Evolutionary conservation across 2,113 vertebrate genomes (phyloP).

Genomic region (Ammodytes dubius): DNA sequence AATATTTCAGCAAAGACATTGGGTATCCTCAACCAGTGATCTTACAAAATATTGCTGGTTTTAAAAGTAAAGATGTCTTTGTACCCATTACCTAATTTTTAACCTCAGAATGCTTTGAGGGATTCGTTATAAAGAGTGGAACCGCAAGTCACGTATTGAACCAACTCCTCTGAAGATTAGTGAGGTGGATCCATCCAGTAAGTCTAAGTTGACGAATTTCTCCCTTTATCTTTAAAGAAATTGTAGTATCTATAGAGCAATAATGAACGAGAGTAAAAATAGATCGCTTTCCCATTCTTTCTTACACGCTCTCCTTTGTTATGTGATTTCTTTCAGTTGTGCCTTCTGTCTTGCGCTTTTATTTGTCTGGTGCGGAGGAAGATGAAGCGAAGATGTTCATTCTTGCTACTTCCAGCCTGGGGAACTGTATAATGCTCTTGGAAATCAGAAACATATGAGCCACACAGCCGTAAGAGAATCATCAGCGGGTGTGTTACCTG

Average conservation of each 20-base stretch:
- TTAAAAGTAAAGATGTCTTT: conserved; percentile 20
- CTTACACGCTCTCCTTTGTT: conserved; percentile 1
- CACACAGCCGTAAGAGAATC: background rate
- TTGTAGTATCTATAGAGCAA: background rate
- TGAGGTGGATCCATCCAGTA: conserved; percentile 24
- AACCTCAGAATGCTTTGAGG: conserved; percentile 26
- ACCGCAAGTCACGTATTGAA: conserved; percentile 45
- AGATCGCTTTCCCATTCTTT: background rate
- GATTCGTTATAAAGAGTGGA: conserved; percentile 18
- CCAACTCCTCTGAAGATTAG: conserved; percentile 34
- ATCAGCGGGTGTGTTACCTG: background rate
- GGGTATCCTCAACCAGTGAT: background rate
- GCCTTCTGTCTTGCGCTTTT: background rate
- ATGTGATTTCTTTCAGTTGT: background rate
- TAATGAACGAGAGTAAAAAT: conserved; percentile 21
- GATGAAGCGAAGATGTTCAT: background rate
- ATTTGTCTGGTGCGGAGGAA: background rate
- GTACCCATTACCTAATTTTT: conserved; percentile 22
- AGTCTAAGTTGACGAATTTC: conserved; percentile 16
- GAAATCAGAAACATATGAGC: background rate
- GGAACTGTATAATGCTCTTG: conserved; percentile 20
- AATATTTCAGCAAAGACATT: background rate
- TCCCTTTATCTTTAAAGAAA: conserved; percentile 8
- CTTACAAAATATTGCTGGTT: background rate
- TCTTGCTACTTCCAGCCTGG: conserved; percentile 1